phyloP scores from a whole-genome alignment of 2,888 invertebrate species.

The Cephus rjabovi region DNA sequence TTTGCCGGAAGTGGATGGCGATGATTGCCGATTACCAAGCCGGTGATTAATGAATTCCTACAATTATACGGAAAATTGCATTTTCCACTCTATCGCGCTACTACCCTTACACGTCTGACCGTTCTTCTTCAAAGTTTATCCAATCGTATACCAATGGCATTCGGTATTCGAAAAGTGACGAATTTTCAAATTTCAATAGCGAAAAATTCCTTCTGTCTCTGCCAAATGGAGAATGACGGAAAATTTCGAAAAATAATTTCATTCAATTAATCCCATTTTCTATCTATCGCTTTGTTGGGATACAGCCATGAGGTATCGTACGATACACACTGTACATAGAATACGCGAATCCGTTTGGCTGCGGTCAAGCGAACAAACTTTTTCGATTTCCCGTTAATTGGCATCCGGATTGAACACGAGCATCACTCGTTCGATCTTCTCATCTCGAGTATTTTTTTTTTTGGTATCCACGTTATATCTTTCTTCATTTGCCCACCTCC shows the following conservation, averaged over 20 bases:
- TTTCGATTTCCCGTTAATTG: not conserved
- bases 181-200: not conserved
- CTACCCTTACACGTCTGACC: not conserved
- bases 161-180: not conserved
- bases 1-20: not conserved
- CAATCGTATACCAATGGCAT: not conserved
- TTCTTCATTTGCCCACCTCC: not conserved
- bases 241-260: not conserved
- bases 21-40: slow-evolving; percentile 23
- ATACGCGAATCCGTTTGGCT: not conserved
- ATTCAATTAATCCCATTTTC: not conserved
- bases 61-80: not conserved
- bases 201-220: not conserved
- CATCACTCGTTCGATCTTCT: not conserved
- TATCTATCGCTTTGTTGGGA: not conserved
- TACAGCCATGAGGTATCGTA: not conserved
- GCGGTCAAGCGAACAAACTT: not conserved
- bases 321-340: not conserved
- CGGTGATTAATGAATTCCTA: slow-evolving; percentile 7
- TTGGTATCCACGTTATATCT: not conserved
- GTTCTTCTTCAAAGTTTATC: not conserved
- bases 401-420: not conserved
- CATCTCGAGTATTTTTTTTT: not conserved
- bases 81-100: not conserved
- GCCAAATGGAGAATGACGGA: not conserved